Evolutionary conservation across 2,797 vertebrate species (phyloP), one percentile per base, ranked within the genome.

Genomic region (Sebastes kiyomatsui): DNA sequence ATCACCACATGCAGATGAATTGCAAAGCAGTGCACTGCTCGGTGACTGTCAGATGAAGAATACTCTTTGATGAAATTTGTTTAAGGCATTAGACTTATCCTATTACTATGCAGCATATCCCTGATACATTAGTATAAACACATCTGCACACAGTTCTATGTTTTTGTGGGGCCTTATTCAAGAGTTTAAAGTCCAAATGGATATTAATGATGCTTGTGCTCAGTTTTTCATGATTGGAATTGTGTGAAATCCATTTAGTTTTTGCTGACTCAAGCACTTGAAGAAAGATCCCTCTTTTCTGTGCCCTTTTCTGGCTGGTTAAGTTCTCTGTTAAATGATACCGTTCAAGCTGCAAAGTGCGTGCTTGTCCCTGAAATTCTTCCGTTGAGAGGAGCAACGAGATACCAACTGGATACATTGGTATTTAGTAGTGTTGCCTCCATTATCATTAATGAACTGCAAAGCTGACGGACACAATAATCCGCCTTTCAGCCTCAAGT

Each of bases 341-440:
- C 58, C 68, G 58, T 58, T 58, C 38, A 62, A 68, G 72, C 73
- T 83, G 64, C 61, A 81, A 80, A 77, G 78, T 71, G 62, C 49
- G 20, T 9, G n/a, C 59, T 83, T 84, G 76, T 78, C 73, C 58
- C 55, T 77, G 46, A 89, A 71, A 94, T 95, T 88, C 84, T 80
- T 92, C 49, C 73, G 93, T 93, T 85, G 89, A 80, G 80, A 78
- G 81, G 87, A 83, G 60, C 73, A 55, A 25, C 38, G 49, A 61
- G 35, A 33, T 65, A 58, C 62, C 69, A 76, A 58, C 72, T 86
- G 82, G 92, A 91, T 81, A 91, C 91, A 11, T 30, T 42, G 91
- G 83, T 90, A 93, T 93, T 90, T 91, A 73, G 70, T 83, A 55
- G 42, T 30, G 64, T 70, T 84, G 54, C 74, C 81, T 27, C 62